Evolutionary conservation across 1,140 invertebrate species (phyloP).

Genomic region (Bombus confusus): DNA sequence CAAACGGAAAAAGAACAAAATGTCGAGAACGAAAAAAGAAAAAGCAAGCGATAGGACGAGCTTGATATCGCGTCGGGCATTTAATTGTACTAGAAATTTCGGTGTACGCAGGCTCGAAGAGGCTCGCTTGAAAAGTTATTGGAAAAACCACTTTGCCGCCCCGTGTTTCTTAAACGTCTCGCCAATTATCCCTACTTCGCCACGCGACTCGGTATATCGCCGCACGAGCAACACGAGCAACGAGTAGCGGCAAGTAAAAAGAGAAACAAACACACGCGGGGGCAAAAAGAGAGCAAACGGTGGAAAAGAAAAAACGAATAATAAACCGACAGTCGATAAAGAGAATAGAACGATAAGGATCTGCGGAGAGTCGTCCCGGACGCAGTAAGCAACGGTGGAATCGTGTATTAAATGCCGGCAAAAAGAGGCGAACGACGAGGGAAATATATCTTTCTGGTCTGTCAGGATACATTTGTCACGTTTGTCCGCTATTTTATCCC

Average conservation of each 20-base stretch:
- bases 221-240: neutral
- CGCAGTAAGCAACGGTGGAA: constrained; percentile 35
- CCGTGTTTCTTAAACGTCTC: neutral
- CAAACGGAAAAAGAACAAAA: neutral
- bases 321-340: constrained; percentile 46
- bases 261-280: neutral
- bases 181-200: neutral
- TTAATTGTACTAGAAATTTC: neutral
- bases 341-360: constrained; percentile 47
- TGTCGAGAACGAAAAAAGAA: neutral
- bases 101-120: neutral
- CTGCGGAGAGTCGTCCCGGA: constrained; percentile 31
- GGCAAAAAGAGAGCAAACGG: neutral
- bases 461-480: constrained; percentile 55
- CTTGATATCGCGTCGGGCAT: neutral
- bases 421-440: constrained; percentile 41
- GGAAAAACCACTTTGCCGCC: neutral
- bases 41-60: too few species aligned
- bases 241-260: neutral
- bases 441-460: constrained; percentile 46
- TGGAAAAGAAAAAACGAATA: neutral
- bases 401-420: constrained; percentile 50
- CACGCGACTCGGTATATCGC: neutral
- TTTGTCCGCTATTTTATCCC: constrained; percentile 54
- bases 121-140: neutral